phyloP scores from a whole-genome alignment of 2,113 vertebrate species.

The Tetraodon nigroviridis region DNA sequence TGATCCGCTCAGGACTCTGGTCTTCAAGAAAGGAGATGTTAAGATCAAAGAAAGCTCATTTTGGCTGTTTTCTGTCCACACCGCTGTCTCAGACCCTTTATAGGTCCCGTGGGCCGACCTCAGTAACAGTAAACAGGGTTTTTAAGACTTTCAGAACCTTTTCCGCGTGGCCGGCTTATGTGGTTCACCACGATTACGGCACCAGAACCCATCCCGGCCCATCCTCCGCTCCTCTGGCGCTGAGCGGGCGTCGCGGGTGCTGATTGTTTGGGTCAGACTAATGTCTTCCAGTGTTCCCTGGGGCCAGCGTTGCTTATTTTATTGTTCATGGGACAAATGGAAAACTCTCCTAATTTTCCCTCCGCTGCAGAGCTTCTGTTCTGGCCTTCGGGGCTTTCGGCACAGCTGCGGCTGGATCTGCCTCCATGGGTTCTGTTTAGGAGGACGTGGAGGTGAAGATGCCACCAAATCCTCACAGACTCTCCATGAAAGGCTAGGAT shows the following conservation, averaged over 20 bases:
- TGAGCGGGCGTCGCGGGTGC: conserved; percentile 13
- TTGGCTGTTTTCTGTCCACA: too few species aligned
- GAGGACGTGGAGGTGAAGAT: conserved; percentile 36
- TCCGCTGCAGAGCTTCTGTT: conserved; percentile 56
- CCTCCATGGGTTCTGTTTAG: conserved; percentile 37
- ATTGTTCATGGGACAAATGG: conserved; percentile 50
- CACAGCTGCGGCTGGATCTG: conserved; percentile 20
- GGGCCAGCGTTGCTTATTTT: conserved; percentile 44
- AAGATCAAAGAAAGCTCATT: too few species aligned
- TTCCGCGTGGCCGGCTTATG: conserved; percentile 24
- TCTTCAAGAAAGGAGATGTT: too few species aligned
- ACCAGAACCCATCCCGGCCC: conserved; percentile 6
- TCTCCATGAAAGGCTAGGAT: too few species aligned
- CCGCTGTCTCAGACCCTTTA: too few species aligned
- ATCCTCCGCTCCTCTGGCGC: conserved; percentile 12
- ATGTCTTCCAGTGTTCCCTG: conserved; percentile 51
- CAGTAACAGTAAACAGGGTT: conserved; percentile 11
- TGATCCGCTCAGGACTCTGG: too few species aligned
- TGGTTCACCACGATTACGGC: conserved; percentile 26
- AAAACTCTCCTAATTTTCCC: conserved; percentile 53
- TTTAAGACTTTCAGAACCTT: conserved; percentile 10
- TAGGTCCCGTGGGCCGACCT: neutral
- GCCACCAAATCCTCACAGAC: neutral
- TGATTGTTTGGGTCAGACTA: conserved; percentile 47
- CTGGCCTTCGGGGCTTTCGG: conserved; percentile 42